Evolutionary conservation across 2,113 vertebrate species (phyloP), one percentile per base, ranked within the genome.

Genomic region (Notiomystis cincta): DNA sequence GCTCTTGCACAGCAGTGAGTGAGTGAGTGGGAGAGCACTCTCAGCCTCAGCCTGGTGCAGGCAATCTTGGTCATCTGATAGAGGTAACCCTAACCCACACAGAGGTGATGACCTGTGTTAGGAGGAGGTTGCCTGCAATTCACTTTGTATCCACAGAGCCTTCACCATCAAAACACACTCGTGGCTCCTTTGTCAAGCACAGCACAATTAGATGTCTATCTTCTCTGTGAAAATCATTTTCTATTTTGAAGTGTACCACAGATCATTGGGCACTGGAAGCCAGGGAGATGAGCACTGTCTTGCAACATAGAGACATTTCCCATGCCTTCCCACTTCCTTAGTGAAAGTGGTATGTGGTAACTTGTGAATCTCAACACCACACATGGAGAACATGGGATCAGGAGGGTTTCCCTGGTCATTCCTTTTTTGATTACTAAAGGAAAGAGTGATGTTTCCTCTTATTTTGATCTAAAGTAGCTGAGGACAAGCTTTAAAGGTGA

Each of bases 171-270:
- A 40, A 92, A 65, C 51, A 79, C 28, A 6, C 25, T 70, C 53
- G 57, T 61, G 57, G 50, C 38, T 77, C 18, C 30, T 48, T 75
- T 82, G 31, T 53, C 45, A 57, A 75, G 56, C 0, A 0, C 38
- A 23, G 16, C 6, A 2, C 70, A 66, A 31, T 75, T 57, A 79
- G 25, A 35, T 47, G 28, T 6, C 10, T 58, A 0, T 81, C 45
- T 78, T 65, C 14, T 78, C 31, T 82, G 82, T 44, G 31, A 75
- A 96, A 79, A 27, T 15, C 0, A 18, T 53, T 47, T 84, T 65
- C 35, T 84, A 0, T 61, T 82, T 82, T 48, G 31, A 57, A 27
- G 54, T n/a, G 31, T 23, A 8, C 11, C 33, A 16, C 0, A 0
- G 28, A 45, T 82, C 30, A 22, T 10, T 35, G 47, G 15, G n/a